Conservation (phyloP, 1,140 invertebrate genomes). For the Sycobia sp. region DNA sequence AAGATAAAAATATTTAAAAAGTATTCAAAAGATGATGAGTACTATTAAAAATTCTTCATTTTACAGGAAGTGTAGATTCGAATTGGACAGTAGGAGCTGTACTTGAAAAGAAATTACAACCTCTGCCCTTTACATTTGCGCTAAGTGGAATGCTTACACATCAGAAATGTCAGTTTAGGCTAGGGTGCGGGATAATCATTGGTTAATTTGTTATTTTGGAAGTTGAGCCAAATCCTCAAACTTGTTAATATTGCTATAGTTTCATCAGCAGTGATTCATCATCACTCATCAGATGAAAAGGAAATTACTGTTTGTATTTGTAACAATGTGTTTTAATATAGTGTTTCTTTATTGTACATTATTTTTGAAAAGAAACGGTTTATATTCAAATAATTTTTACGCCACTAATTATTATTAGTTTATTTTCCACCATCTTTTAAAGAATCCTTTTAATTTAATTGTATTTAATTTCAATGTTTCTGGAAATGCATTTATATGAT, state of each 20-base stretch:
- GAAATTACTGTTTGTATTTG: conserved; percentile 16
- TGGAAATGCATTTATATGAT: background rate
- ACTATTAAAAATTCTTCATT: too few relatives aligned
- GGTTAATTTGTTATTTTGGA: conserved; percentile 65
- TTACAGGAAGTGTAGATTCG: conserved; percentile 85
- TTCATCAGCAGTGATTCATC: conserved; percentile 10
- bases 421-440: too few relatives aligned
- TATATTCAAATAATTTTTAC: too few relatives aligned
- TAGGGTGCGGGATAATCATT: conserved; percentile 87
- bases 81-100: conserved; percentile 95
- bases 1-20: too few relatives aligned
- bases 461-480: conserved; percentile 17
- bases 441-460: conserved; percentile 19
- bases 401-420: too few relatives aligned
- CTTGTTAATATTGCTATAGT: background rate
- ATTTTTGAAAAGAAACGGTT: too few relatives aligned
- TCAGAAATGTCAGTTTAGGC: conserved; percentile 82
- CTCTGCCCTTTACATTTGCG: conserved; percentile 91
- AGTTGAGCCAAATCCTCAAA: conserved; percentile 9
- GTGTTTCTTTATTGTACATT: too few relatives aligned
- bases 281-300: conserved; percentile 18
- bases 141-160: conserved; percentile 94
- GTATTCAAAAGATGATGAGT: too few relatives aligned
- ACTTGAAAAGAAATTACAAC: conserved; percentile 90
- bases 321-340: conserved; percentile 6